Evolutionary conservation across 1,140 invertebrate genomes (phyloP), one percentile per base, ranked within the genome.

Genomic region (Neuroterus valhalla): DNA sequence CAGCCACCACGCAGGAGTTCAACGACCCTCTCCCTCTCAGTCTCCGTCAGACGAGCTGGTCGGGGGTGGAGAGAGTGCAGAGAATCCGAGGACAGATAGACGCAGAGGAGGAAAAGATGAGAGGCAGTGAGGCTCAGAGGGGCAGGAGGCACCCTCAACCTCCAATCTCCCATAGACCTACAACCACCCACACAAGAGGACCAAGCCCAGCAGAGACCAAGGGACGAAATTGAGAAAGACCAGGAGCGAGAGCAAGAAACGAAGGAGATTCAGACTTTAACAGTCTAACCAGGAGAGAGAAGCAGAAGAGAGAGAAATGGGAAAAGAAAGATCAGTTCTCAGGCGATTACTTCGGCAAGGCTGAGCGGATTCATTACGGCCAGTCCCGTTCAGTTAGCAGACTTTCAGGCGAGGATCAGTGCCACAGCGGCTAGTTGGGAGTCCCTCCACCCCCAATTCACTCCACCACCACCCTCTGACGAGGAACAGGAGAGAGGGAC

Each of bases 301-400:
- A 71, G 62, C 62, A 19, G 75, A 72, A 68, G 38, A 15, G 42
- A 70, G 42, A 23, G 26, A 55, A 71, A 71, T 15, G 23, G 26
- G 15, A 48, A 45, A 66, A 42, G 46, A 68, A 70, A 66, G 68
- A 68, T 26, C 15, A 55, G 19, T 21, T 23, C 45, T 31, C 21
- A n/a, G 42, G 8, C 38, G 71, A 50, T 77, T 76, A 72, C 70
- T 73, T 67, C 55, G 67, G 68, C 50, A 62, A 62, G 14, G 31
- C 31, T 38, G 31, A 77, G 79, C 72, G 82, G 79, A 85, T 85
- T 86, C 82, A 84, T 84, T 86, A 84, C 83, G 79, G 23, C 19
- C 43, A 71, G 77, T 78, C 73, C 69, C 72, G 81, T 79, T 78
- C 79, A 76, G 81, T 82, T 82, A 78, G 79, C 77, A 79, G 81